Percentiles rank a stretch among this genome's conserved stretches.
Conservation (phyloP, 2,888 invertebrate genomes). For the Drosophila ustulata region DNA sequence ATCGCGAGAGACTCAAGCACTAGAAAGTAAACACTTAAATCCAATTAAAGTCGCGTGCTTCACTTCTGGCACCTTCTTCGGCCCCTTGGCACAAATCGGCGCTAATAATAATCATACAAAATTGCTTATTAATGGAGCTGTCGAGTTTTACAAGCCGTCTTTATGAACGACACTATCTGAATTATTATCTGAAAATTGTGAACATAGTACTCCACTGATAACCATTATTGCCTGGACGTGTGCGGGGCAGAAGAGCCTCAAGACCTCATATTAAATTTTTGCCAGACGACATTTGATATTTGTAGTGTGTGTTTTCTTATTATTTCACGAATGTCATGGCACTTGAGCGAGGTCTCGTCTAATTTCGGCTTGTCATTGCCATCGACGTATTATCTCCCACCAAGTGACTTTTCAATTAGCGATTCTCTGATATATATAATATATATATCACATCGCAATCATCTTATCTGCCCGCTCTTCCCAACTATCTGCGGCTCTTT, state of each 20-base stretch:
- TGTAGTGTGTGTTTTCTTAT: not conserved
- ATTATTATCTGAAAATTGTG: conserved; percentile 8
- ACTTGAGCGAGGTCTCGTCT: conserved; percentile 18
- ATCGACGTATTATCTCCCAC: not conserved
- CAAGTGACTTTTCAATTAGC: conserved; percentile 11
- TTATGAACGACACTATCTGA: conserved; percentile 44
- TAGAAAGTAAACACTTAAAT: conserved; percentile 10
- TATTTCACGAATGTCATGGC: conserved; percentile 24
- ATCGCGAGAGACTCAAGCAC: not conserved
- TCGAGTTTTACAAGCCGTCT: conserved; percentile 47
- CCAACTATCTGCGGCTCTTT: no score
- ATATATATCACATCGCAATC: no score
- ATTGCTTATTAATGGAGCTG: conserved; percentile 64
- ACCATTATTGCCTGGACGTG: conserved; percentile 6
- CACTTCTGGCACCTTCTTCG: not conserved
- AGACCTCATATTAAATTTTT: conserved; percentile 5
- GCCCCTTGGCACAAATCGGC: conserved; percentile 28
- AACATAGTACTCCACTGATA: conserved; percentile 29
- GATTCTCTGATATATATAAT: not conserved
- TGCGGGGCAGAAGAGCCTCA: no score
- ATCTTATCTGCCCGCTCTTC: no score
- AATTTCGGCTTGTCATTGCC: conserved; percentile 9
- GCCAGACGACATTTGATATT: conserved; percentile 14
- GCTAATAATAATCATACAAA: conserved; percentile 68
- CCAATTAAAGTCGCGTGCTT: conserved; percentile 10